Conservation (phyloP, 1,140 invertebrate species). For the honey bee (Apis mellifera) region DNA sequence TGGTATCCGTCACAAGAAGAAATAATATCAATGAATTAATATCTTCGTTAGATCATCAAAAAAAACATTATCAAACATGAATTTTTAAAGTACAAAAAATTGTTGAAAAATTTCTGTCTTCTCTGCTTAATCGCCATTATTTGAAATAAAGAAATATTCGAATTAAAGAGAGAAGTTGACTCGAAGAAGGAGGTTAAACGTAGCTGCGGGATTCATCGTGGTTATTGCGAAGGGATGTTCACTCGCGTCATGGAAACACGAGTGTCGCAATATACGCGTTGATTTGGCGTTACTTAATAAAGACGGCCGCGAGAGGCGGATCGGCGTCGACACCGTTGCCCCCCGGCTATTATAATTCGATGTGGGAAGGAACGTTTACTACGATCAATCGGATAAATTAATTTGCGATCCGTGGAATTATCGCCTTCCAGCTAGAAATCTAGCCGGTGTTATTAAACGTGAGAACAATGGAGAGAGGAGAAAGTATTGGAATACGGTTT, state of each 20-base stretch:
- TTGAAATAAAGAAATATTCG: no score
- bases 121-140: no score
- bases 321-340: constrained; percentile 27
- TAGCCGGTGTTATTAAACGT: not conserved
- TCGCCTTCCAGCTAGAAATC: not conserved
- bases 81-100: no score
- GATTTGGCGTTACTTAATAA: constrained; percentile 36
- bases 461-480: not conserved
- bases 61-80: no score
- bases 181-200: no score
- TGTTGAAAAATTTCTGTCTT: no score
- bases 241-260: not conserved
- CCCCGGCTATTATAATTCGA: constrained; percentile 18
- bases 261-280: constrained; percentile 5
- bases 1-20: no score
- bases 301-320: constrained; percentile 17
- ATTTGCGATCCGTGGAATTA: not conserved
- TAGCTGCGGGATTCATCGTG: not conserved
- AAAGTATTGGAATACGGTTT: not conserved
- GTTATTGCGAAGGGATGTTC: not conserved
- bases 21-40: no score
- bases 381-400: constrained; percentile 18
- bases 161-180: no score
- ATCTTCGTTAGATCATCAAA: no score
- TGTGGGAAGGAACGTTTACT: constrained; percentile 6